These are phyloP conservation scores for Fragum fragum DNA, from an alignment of 2,888 invertebrate genomes.

Conservation along the genomic window DNA sequence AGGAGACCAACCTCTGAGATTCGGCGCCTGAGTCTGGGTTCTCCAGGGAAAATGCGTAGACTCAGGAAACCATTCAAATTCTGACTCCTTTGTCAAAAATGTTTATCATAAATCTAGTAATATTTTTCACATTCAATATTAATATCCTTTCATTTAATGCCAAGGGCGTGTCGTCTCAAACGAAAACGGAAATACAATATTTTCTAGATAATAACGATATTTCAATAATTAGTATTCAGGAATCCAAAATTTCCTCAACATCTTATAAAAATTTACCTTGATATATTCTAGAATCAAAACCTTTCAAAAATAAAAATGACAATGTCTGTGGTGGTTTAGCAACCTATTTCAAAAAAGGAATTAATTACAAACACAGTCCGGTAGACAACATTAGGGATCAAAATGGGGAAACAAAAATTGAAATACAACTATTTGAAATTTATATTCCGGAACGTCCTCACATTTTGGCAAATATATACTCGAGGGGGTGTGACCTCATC, in stretches of 20 bases:
- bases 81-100: no score
- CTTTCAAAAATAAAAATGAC: slow-evolving; percentile 1
- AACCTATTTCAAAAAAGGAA: not conserved
- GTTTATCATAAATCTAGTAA: no score
- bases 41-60: not conserved
- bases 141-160: slow-evolving; percentile 1
- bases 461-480: not conserved
- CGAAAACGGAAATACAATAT: not conserved
- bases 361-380: not conserved
- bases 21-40: not conserved
- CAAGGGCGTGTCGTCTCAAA: not conserved
- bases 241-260: not conserved
- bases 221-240: slow-evolving; percentile 6
- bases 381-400: slow-evolving; percentile 8
- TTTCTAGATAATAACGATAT: not conserved
- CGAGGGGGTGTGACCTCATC: slow-evolving; percentile 11
- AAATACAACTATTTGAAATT: slow-evolving; percentile 16
- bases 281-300: not conserved
- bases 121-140: not conserved
- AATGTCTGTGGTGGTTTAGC: no score
- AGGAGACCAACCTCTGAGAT: no score
- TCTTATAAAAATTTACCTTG: not conserved
- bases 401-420: slow-evolving; percentile 11
- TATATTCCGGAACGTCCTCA: not conserved
- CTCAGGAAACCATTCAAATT: no score